Evolutionary conservation across 2,888 invertebrate species (phyloP).

Genomic region (Thalpophila matura): DNA sequence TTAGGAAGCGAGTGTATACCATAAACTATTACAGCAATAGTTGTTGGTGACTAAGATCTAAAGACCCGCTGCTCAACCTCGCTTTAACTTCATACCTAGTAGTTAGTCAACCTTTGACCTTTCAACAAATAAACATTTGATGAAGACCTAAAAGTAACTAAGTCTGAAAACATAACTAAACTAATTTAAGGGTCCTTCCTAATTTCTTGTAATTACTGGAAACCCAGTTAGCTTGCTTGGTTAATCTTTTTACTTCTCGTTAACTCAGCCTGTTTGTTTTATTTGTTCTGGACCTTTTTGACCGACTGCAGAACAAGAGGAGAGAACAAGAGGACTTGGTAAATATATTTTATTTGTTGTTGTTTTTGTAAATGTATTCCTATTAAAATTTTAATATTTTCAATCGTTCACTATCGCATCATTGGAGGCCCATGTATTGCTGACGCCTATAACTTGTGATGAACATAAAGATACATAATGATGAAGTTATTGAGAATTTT

Average conservation of each 20-base stretch:
- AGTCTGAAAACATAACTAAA: constrained; percentile 40
- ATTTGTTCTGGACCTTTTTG: constrained; percentile 29
- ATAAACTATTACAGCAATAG: no score
- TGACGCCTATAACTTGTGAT: no score
- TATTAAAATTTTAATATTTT: no score
- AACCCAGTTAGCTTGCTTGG: constrained; percentile 45
- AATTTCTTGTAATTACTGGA: constrained; percentile 45
- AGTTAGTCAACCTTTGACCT: constrained; percentile 26
- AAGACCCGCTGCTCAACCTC: no score
- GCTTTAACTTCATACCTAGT: neutral
- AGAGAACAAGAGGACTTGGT: neutral
- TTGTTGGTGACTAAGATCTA: no score
- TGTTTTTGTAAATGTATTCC: no score
- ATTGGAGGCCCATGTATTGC: no score
- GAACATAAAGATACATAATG: no score
- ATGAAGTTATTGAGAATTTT: no score
- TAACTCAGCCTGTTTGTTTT: constrained; percentile 24
- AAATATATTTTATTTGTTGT: no score
- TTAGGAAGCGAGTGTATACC: no score
- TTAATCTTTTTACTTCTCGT: constrained; percentile 53
- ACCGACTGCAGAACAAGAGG: neutral
- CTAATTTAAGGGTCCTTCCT: constrained; percentile 14
- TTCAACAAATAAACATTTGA: constrained; percentile 35
- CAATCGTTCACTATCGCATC: no score
- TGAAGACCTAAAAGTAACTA: constrained; percentile 21